Evolutionary conservation across 1,140 invertebrate species (phyloP).

Genomic region (Penaeus indicus): DNA sequence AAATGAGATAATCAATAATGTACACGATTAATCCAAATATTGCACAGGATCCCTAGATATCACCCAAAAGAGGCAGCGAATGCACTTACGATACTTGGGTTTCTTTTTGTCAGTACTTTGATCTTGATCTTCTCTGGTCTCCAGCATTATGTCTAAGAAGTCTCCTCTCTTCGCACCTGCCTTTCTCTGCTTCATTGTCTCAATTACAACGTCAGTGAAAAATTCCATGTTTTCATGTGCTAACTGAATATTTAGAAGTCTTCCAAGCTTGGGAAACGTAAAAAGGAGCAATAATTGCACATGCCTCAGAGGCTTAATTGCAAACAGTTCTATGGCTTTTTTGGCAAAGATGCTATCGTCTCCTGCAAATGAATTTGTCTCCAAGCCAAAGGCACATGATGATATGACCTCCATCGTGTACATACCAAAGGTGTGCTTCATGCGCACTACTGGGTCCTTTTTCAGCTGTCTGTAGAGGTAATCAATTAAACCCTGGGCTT

Average conservation of each 20-base stretch:
- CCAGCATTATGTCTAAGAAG: conserved; percentile 71
- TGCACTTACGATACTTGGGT: conserved; percentile 50
- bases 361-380: conserved; percentile 66
- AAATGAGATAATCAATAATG: background rate
- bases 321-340: conserved; percentile 47
- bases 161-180: conserved; percentile 67
- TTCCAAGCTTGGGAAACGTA: conserved; percentile 27
- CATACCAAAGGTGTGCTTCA: conserved; percentile 67
- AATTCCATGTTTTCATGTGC: conserved; percentile 3
- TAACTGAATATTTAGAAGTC: conserved; percentile 22
- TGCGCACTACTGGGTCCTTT: background rate
- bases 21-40: background rate
- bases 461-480: conserved; percentile 38
- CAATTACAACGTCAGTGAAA: conserved; percentile 53
- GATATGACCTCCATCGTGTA: conserved; percentile 73
- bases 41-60: background rate
- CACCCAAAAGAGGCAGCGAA: background rate
- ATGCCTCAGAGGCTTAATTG: background rate
- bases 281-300: conserved; percentile 36
- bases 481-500: conserved; percentile 40
- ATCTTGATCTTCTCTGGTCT: conserved; percentile 68
- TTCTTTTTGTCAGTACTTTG: background rate
- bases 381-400: conserved; percentile 72
- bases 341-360: conserved; percentile 62
- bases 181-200: conserved; percentile 44